Percentiles rank a stretch among this genome's conserved stretches.
phyloP scores from a whole-genome alignment of 2,888 invertebrate genomes.

The Crematogaster levior region DNA sequence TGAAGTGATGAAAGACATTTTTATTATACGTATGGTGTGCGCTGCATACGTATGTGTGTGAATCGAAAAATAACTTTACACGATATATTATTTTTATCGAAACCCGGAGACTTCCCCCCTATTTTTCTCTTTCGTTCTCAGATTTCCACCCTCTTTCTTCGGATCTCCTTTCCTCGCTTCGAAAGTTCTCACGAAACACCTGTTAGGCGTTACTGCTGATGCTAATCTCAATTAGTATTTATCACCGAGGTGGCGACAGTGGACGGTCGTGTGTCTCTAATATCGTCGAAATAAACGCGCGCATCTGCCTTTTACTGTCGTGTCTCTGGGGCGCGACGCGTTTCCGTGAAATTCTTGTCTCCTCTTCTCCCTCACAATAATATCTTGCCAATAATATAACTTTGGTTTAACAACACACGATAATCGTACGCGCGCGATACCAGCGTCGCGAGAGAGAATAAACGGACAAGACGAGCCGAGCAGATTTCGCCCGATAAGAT shows the following conservation, averaged over 20 bases:
- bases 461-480: not conserved
- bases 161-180: not conserved
- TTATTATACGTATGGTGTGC: not conserved
- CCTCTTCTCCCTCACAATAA: too few relatives aligned
- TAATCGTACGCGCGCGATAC: not conserved
- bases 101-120: not conserved
- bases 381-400: not conserved
- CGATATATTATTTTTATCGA: not conserved
- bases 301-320: conserved; percentile 32
- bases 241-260: conserved; percentile 70
- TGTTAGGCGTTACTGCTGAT: conserved; percentile 64
- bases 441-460: not conserved
- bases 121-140: not conserved
- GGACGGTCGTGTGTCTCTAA: conserved; percentile 60
- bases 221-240: conserved; percentile 75
- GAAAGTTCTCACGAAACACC: conserved; percentile 52
- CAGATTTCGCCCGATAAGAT: not conserved
- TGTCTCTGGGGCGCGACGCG: conserved; percentile 26
- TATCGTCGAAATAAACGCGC: conserved; percentile 34
- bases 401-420: conserved; percentile 2
- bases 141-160: conserved; percentile 2
- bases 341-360: not conserved
- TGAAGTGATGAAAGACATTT: not conserved
- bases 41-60: too few relatives aligned
- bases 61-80: not conserved